Percentiles rank a stretch among this genome's conserved stretches.
Evolutionary conservation across 2,797 vertebrate genomes (phyloP).

Genomic region (Enteromius argenteus): DNA sequence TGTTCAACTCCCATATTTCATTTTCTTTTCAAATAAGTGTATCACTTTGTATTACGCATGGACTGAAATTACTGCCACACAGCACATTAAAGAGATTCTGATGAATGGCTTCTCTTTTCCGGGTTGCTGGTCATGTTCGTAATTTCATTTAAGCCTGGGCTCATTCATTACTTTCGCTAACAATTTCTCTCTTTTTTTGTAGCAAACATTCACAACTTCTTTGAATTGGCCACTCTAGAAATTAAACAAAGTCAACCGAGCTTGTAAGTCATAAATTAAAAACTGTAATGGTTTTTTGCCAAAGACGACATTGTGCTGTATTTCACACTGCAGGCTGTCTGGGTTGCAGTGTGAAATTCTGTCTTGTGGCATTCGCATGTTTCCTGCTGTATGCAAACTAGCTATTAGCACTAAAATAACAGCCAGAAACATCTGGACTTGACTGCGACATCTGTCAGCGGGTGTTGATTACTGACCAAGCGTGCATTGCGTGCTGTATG

Average conservation of each 20-base stretch:
- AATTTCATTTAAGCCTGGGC: slow-evolving; percentile 59
- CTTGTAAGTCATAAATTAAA: slow-evolving; percentile 60
- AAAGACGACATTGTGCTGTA: background rate
- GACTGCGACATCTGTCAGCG: slow-evolving; percentile 28
- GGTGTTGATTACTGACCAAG: slow-evolving; percentile 40
- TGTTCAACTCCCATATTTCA: slow-evolving; percentile 48
- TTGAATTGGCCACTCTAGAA: slow-evolving; percentile 57
- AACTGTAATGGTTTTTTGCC: slow-evolving; percentile 39
- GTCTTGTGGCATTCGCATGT: background rate
- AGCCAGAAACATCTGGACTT: slow-evolving; percentile 37
- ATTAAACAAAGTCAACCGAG: slow-evolving; percentile 59
- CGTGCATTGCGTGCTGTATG: slow-evolving; percentile 8
- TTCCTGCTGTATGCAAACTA: slow-evolving; percentile 22
- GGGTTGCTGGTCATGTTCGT: slow-evolving; percentile 54
- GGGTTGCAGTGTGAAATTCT: background rate
- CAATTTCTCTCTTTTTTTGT: slow-evolving; percentile 49
- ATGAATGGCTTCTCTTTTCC: slow-evolving; percentile 58
- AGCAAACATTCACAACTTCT: slow-evolving; percentile 54
- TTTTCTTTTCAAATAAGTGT: slow-evolving; percentile 48
- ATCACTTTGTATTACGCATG: slow-evolving; percentile 46
- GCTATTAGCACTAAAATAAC: slow-evolving; percentile 1
- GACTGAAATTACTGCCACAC: slow-evolving; percentile 51
- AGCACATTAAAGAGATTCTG: slow-evolving; percentile 60
- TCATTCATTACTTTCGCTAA: slow-evolving; percentile 54
- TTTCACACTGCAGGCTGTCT: slow-evolving; percentile 3